Evolutionary conservation across 2,113 vertebrate species (phyloP), one percentile per base, ranked within the genome.

Genomic region (Periophthalmodon schlosseri): DNA sequence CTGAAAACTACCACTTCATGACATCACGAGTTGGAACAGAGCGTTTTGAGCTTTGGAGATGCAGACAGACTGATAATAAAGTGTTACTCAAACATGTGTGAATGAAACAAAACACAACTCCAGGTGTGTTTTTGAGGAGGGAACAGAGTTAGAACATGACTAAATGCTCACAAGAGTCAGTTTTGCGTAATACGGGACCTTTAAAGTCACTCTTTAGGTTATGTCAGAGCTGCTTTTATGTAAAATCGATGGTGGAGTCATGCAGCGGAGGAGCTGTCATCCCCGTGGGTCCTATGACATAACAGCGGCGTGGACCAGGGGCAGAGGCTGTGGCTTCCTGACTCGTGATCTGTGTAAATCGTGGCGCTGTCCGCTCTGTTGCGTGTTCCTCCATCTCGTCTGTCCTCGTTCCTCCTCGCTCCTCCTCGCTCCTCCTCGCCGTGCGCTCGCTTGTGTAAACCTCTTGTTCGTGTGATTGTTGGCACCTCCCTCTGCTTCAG

Each of bases 301-400:
- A 12, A 66, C 23, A 9, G 23, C 46, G 10, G 15, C 3, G 21
- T 10, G 24, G 8, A n/a, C 21, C 5, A 0, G 52, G 6, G 24
- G 47, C 4, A 49, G 3, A 72, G 46, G 65, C 24, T 21, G 49
- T 57, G 69, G 60, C 63, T 58, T 69, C 58, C 65, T 52, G 66
- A 44, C n/a, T 66, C n/a, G 20, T 58, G 52, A 66, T 66, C 47
- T 49, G n/a, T 9, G 50, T 18, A 15, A 24, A 70, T n/a, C 16
- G 9, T 47, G 10, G 20, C 44, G 8, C 12, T 14, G n/a, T 52
- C 39, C 33, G 4, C 56, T 23, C 61, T 9, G 12, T 63, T 13
- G 13, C 20, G n/a, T 3, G 57, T n/a, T 18, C 56, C 56, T 49
- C 24, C 16, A 1, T 15, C 24, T 11, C n/a, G 18, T 49, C 24